Base-by-base conservation (phyloP, 1,140 invertebrate genomes). In the Caenorhabditis latens region DNA sequence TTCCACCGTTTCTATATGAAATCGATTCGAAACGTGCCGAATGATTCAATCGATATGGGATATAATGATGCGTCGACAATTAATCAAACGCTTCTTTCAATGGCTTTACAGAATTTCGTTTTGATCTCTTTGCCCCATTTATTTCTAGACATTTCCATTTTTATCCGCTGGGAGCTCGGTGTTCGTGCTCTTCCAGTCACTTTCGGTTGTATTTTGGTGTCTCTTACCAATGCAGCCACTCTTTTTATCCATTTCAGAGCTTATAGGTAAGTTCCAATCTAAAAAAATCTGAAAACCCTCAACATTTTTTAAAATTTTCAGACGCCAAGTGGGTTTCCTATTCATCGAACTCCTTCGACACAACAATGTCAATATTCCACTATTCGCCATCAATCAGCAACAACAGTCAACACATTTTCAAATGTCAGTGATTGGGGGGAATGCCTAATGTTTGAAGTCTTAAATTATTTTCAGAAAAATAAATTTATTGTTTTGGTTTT, bases 401-500 rank as follows among this genome's bases (percentile, higher is more conserved):
- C 40, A 67, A 5, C 71, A 21, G 46, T 21, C 40, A 8, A 32
- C n/a, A 16, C 65, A 79, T 24, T 11, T 79, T 24, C 21, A 24
- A 43, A 9, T 79, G 48, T 79, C 46, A 0, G 19, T 79, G 11
- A 79, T 50, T 11, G 50, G 8, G 50, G 14, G 50, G 50, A 4
- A 11, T 50, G 8, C 14, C 8, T 9, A 50, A 50, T 50, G 9
- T 50, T 21, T 11, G 50, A 11, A 21, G 9, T 21, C 50, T 79
- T 48, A 8, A 50, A 50, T 2, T 24, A 43, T 50, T 48, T 21
- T 79, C 46, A 79, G 19, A 79, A 48, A 79, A 79, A 79, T 50
- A 79, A 79, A 79, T 21, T 79, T 79, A 50, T 71, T 71, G 11
- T 6, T 21, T 71, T 50, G 11, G 24, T n/a, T 48, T 79, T 79